Evolutionary conservation across 2,888 invertebrate genomes (phyloP).

Genomic region (Trypoxylon attenuatum): DNA sequence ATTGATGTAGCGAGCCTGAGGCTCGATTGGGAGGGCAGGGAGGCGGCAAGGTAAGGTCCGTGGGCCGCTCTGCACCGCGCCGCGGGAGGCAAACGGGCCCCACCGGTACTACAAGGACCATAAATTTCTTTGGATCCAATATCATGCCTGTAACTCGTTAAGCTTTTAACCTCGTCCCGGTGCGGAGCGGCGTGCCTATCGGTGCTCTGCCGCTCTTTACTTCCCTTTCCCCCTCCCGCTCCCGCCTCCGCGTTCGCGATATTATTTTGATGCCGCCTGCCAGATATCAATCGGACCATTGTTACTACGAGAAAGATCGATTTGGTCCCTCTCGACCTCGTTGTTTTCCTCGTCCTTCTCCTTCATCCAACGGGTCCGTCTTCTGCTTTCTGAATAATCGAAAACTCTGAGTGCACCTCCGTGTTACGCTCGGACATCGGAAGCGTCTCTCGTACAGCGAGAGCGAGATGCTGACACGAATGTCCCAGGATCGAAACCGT

Average conservation of each 20-base stretch:
- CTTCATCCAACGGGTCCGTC: constrained; percentile 43
- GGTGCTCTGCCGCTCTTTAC: too few species aligned
- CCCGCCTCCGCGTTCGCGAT: constrained; percentile 41
- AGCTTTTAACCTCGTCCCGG: constrained; percentile 57
- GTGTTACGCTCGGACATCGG: constrained; percentile 41
- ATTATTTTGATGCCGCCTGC: constrained; percentile 56
- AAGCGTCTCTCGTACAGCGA: constrained; percentile 25
- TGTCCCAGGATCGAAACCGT: constrained; percentile 9
- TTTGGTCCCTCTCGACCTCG: constrained; percentile 1
- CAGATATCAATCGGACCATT: constrained; percentile 59
- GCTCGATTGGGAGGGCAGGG: too few species aligned
- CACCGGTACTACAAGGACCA: constrained; percentile 63
- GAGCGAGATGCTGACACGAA: constrained; percentile 18
- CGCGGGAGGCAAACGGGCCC: constrained; percentile 60
- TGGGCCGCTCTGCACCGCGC: constrained; percentile 61
- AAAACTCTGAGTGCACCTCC: constrained; percentile 56
- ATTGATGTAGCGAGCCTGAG: constrained; percentile 68
- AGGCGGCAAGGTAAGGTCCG: constrained; percentile 42
- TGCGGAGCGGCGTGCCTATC: background rate
- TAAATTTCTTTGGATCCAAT: constrained; percentile 68
- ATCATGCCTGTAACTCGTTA: constrained; percentile 69
- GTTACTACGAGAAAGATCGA: constrained; percentile 33
- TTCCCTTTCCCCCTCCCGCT: too few species aligned
- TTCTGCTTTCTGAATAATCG: constrained; percentile 54
- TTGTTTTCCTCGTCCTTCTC: too few species aligned